These are phyloP conservation scores for Epinephelus fuscoguttatus DNA, from an alignment of 2,113 vertebrate genomes.

Conservation along the genomic window DNA sequence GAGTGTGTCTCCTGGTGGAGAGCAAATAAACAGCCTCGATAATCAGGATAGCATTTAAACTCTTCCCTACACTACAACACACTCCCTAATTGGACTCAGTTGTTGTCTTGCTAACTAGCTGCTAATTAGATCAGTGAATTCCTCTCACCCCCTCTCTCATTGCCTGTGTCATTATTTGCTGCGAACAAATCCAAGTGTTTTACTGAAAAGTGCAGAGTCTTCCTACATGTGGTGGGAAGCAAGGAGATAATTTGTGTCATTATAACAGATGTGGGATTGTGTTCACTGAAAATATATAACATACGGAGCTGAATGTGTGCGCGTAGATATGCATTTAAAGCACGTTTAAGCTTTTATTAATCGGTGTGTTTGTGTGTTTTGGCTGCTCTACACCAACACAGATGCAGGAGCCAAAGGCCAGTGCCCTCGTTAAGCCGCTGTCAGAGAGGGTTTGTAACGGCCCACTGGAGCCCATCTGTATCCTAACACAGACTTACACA, in stretches of 20 bases:
- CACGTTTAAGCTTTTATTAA: conserved; percentile 39
- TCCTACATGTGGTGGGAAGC: background rate
- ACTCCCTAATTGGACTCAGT: conserved; percentile 78
- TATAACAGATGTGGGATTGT: conserved; percentile 7
- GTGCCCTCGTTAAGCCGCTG: conserved; percentile 78
- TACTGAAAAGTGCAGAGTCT: conserved; percentile 12
- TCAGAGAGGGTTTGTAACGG: conserved; percentile 82
- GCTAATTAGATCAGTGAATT: conserved; percentile 83
- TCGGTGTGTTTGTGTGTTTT: conserved; percentile 57
- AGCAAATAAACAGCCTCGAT: conserved; percentile 69
- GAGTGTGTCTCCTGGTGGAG: conserved; percentile 47
- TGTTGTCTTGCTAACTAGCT: conserved; percentile 81
- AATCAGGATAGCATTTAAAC: conserved; percentile 66
- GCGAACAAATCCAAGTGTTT: conserved; percentile 66
- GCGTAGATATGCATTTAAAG: background rate
- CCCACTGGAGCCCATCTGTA: conserved; percentile 75
- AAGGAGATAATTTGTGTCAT: background rate
- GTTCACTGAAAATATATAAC: background rate
- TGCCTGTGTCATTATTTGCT: conserved; percentile 67
- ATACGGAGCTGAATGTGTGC: background rate
- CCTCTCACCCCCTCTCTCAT: conserved; percentile 62
- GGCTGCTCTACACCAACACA: conserved; percentile 68
- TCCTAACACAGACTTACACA: conserved; percentile 53
- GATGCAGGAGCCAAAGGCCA: conserved; percentile 80
- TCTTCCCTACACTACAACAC: conserved; percentile 55